Evolutionary conservation across 1,140 invertebrate species (phyloP).

Genomic region (Drosophila subobscura): DNA sequence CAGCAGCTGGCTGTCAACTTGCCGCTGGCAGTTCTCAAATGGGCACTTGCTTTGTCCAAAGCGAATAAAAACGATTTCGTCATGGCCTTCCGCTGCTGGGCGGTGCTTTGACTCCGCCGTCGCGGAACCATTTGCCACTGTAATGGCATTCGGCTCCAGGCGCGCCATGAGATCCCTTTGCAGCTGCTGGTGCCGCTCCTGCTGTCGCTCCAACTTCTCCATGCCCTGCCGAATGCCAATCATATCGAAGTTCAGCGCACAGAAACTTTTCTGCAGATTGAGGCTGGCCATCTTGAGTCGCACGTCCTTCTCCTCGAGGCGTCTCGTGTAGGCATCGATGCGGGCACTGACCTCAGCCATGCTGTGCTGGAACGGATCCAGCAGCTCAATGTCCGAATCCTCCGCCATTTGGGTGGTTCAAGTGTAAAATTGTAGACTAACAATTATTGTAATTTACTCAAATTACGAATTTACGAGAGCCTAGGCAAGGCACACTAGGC

Average conservation of each 20-base stretch:
- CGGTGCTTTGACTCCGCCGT: not conserved
- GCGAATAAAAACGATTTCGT: slow-evolving; percentile 14
- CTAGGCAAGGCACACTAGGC: slow-evolving; percentile 11
- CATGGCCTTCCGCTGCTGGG: not conserved
- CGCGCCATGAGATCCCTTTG: not conserved
- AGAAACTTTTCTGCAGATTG: slow-evolving; percentile 10
- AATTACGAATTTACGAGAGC: not conserved
- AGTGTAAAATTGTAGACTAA: not conserved
- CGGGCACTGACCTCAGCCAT: slow-evolving; percentile 40
- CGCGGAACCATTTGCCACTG: not conserved
- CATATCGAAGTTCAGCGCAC: slow-evolving; percentile 9
- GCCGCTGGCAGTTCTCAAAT: slow-evolving; percentile 39
- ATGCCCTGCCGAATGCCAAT: slow-evolving; percentile 13
- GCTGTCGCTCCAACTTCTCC: slow-evolving; percentile 4
- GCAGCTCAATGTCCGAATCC: not conserved
- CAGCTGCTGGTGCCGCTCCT: not conserved
- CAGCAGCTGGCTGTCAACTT: slow-evolving; percentile 57
- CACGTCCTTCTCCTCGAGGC: not conserved
- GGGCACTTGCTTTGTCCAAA: slow-evolving; percentile 37
- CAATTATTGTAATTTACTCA: not conserved
- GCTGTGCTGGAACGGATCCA: slow-evolving; percentile 10
- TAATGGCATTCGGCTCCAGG: slow-evolving; percentile 32
- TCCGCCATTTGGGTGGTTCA: not conserved
- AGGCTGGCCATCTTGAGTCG: not conserved
- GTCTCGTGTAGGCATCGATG: slow-evolving; percentile 36